Evolutionary conservation across 2,888 invertebrate species (phyloP), one percentile per base, ranked within the genome.

Genomic region (Sabatieria punctata): DNA sequence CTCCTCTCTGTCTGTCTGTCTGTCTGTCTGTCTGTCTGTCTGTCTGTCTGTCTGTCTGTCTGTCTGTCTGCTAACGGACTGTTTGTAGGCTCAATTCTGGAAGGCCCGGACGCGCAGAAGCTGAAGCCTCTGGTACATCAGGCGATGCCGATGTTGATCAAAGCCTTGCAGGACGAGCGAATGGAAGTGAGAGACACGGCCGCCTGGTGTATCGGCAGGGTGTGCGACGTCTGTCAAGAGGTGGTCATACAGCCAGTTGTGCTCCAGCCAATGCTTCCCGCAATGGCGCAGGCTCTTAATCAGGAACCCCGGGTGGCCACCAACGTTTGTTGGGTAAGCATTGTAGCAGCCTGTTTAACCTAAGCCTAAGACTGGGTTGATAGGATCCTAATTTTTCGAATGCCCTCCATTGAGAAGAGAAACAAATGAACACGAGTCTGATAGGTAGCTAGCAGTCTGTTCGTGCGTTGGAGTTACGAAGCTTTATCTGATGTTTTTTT

Each of bases 191-290:
- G 91, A 52, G 95, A 97, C 65, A 95, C 95, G 0, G 83, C 88
- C 0, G 95, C 95, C 0, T 97, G 97, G 97, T 88, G 91, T 0
- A 83, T 97, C 57, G 93, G 95, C 8, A 76, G 95, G 51, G 86
- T 99, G 52, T 97, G 93, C 70, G 97, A 99, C 68, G 81, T 55
- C 1, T 60, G 58, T 46, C 58, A 58, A 19, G 58, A 88, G 63
- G 86, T 88, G 24, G 89, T 85, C 1, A 84, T 93, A 46, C 85
- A 83, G 49, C 65, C 65, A 65, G 80, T 82, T 58, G 77, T 81
- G 68, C 71, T 95, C 43, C 80, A 80, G 48, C 64, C 70, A 76
- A 81, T 68, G 25, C 60, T 76, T 33, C 68, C 68, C 38, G 71
- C 71, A 2, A 65, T 76, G 36, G 69, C 71, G 2, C 64, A 66